Base-by-base conservation (phyloP, 2,888 invertebrate genomes). In the Napeogenes inachia region DNA sequence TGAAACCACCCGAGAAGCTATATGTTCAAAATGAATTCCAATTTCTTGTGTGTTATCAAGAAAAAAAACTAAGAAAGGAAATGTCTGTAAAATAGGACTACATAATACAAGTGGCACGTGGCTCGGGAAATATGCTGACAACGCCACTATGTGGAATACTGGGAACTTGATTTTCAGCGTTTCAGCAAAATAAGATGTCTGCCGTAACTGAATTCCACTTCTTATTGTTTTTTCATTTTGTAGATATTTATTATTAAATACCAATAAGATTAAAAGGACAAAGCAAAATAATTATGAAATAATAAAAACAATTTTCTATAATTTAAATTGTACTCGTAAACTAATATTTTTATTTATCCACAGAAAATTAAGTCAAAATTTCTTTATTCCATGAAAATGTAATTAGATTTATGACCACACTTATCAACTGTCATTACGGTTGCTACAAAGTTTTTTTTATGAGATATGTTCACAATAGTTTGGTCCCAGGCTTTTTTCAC, bases 51-150 rank as follows among this genome's bases (percentile, higher is more conserved):
- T 60, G 62, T 64, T 79, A 81, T 84, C 81, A 84, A 87, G 87
- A 82, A 81, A 85, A 86, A 87, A 87, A 86, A 87, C 86, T 85
- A 87, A 84, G 82, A 80, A 84, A 87, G 83, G 82, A 87, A 88
- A 86, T 85, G 86, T 87, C 78, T 76, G 80, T 8, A 84, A 85
- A 87, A 87, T 86, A 84, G 81, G 76, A 86, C 80, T 86, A 87
- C 82, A 87, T 87, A 86, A 87, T 83, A 85, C 80, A 80, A 83
- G 80, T 75, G 78, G 80, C 77, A 78, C 80, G 82, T 78, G 78
- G 82, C 75, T 72, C 72, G 71, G 71, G 80, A 85, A 87, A 86
- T 87, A 86, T 86, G 87, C 87, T 85, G 87, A 86, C 85, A 78
- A 76, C 74, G 73, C 74, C 50, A 50, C 50, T 50, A 50, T 70